Evolutionary conservation across 1,140 invertebrate species (phyloP), one percentile per base, ranked within the genome.

Genomic region (Zaprionus tsacasi): DNA sequence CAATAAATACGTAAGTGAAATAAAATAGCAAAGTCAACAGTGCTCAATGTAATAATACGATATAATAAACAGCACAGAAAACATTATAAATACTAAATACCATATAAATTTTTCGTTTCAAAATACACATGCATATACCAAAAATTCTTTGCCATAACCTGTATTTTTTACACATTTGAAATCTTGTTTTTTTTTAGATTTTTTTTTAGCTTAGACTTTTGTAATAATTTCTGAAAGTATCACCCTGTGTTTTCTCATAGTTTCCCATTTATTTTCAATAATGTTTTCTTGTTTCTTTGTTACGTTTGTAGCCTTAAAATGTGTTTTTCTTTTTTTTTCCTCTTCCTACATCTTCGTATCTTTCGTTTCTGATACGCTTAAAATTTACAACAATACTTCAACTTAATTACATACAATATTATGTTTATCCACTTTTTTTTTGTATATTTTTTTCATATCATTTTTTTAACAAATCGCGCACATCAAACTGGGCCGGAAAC

Each of bases 221-320:
- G 80, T 87, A 88, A 80, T 87, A 81, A 91, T 91, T 91, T 91
- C 76, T 88, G 78, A 91, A 88, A 88, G 88, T 91, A 91, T 91
- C 89, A 91, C 89, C 89, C 89, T 91, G 89, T 91, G 79, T 91
- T 91, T 91, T 91, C 73, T 85, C 85, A 86, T 91, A 89, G 85
- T 89, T 88, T 82, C 36, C 67, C 72, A 76, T 76, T 58, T 74
- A 58, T 70, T 64, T 70, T 57, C 69, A 74, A 74, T 74, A 70
- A 70, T 60, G 52, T 66, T 76, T 79, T 81, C 48, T 67, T 77
- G 59, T 79, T 85, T 67, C 68, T 63, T 73, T 71, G 64, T 69
- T 76, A 38, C 66, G 52, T 38, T 70, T 54, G 60, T 89, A 67
- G 67, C 60, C 70, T 86, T 86, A 81, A 86, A 85, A 79, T 71